Conservation (phyloP, 2,797 vertebrate species). For the Micropoecilia bifurca region DNA sequence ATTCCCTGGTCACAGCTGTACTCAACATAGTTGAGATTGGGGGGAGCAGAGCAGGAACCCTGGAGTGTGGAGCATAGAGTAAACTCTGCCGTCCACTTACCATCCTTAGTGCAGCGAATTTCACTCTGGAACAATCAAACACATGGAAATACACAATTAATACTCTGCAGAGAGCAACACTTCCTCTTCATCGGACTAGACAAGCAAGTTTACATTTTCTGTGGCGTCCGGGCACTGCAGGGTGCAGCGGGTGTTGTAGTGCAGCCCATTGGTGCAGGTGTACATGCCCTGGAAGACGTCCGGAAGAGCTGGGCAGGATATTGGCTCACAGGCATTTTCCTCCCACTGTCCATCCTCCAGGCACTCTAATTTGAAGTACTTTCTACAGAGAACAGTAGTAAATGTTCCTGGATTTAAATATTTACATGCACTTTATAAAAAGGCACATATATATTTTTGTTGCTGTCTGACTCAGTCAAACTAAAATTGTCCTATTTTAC, state of each 20-base stretch:
- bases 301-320: conserved; percentile 85
- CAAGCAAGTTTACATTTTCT: conserved; percentile 69
- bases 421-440: neutral
- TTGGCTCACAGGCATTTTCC: conserved; percentile 83
- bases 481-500: neutral
- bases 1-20: conserved; percentile 90
- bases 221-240: conserved; percentile 81
- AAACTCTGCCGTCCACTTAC: conserved; percentile 89
- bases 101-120: conserved; percentile 90
- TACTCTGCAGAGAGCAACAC: neutral
- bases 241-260: conserved; percentile 87
- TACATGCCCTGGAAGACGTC: conserved; percentile 94
- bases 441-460: neutral
- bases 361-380: conserved; percentile 91
- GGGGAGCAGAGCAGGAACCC: conserved; percentile 85
- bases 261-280: conserved; percentile 87
- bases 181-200: neutral
- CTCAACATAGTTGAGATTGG: conserved; percentile 86
- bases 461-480: neutral
- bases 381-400: conserved; percentile 78
- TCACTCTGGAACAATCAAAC: conserved; percentile 75
- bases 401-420: neutral
- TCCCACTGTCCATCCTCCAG: conserved; percentile 90
- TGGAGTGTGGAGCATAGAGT: conserved; percentile 86
- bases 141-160: neutral